Evolutionary conservation across 2,113 vertebrate genomes (phyloP), one percentile per base, ranked within the genome.

Genomic region (Oncorhynchus clarkii): DNA sequence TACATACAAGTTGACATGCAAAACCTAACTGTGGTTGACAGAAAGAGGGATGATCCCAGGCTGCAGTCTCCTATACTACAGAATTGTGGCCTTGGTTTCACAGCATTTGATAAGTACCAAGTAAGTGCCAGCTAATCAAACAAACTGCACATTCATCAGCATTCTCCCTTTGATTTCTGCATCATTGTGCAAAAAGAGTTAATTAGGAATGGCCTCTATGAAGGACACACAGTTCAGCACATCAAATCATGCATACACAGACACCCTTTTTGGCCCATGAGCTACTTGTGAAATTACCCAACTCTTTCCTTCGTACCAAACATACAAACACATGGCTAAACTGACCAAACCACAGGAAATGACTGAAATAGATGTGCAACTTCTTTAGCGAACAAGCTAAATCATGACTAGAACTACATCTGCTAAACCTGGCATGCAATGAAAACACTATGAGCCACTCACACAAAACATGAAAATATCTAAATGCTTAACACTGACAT

Each of bases 51-150:
- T 68, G 16, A 11, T n/a, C 16, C 67, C 14, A 78, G 27, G 78
- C 72, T 82, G 78, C 85, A 73, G 70, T 82, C 71, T 80, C 49
- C 68, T 71, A 22, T 27, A 76, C 82, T 83, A 86, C 72, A 85
- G 80, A 88, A 85, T 85, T 74, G 80, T 81, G 75, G 73, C 83
- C 67, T 81, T 81, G 29, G 70, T 84, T 86, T 90, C 86, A 88
- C 86, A 88, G 83, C 86, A 80, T 86, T 81, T 76, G 81, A 87
- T 77, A 82, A 89, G 65, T 82, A 76, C 74, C 75, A 86, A 87
- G 84, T 27, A 74, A 73, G 57, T 84, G 82, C 84, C 82, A 88
- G 75, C 82, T 83, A 79, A 77, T 82, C 76, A 77, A 80, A 86
- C 60, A 82, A 78, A 81, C 74, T 73, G 70, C 74, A 79, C 82